These are phyloP conservation scores for Eutolmus rufibarbis DNA, from an alignment of 2,888 invertebrate genomes.

Conservation along the genomic window DNA sequence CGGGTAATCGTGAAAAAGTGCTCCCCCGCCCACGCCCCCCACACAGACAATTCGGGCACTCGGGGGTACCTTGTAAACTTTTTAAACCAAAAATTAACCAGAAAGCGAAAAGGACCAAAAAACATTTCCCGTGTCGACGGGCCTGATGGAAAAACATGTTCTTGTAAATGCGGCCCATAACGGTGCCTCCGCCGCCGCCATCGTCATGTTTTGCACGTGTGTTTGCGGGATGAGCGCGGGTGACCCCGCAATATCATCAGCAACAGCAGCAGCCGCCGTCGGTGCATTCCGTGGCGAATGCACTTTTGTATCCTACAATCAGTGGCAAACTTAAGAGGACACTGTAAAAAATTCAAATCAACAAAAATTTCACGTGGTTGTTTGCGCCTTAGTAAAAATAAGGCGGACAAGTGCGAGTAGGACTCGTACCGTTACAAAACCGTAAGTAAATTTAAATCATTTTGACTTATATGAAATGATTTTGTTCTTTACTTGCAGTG, in stretches of 20 bases:
- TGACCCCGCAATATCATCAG: not conserved
- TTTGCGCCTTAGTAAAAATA: no score
- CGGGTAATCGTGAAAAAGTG: not conserved
- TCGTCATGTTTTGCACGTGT: constrained; percentile 22
- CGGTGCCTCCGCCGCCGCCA: not conserved
- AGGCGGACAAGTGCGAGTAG: no score
- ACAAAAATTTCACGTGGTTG: no score
- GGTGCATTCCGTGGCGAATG: not conserved
- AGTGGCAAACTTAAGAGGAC: not conserved
- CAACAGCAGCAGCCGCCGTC: not conserved
- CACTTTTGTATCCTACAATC: not conserved
- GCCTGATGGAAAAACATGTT: not conserved
- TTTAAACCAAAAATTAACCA: not conserved
- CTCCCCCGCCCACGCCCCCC: not conserved
- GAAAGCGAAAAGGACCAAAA: not conserved
- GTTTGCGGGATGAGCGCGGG: not conserved
- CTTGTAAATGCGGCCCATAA: constrained; percentile 25
- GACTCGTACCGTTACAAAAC: no score
- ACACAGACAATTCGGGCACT: not conserved
- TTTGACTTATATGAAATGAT: no score
- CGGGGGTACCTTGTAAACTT: not conserved
- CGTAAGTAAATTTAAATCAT: no score
- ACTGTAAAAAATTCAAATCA: not conserved
- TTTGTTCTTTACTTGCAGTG: no score
- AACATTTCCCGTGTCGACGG: constrained; percentile 1